A percentile compares a stretch with the other conserved stretches of the same genome.
Conservation (phyloP, 2,888 invertebrate genomes). For the Brachynemurus nebulosus region DNA sequence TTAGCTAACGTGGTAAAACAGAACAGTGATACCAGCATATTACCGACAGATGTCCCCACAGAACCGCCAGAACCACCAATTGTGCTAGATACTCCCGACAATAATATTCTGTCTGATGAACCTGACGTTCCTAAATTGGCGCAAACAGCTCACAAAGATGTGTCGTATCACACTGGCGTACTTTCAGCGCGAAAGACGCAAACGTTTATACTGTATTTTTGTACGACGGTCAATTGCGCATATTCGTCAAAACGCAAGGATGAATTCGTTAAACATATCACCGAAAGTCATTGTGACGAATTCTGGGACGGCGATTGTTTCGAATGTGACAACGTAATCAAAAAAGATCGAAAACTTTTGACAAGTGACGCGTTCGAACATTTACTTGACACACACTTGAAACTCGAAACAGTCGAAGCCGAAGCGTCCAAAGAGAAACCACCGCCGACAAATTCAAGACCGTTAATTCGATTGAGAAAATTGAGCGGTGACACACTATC, state of each 20-base stretch:
- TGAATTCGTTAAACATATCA: conserved; percentile 27
- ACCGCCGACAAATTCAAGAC: conserved; percentile 10
- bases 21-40: not conserved
- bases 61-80: too few relatives aligned
- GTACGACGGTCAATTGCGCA: conserved; percentile 24
- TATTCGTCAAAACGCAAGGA: conserved; percentile 26
- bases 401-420: conserved; percentile 17
- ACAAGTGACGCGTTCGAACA: conserved; percentile 30
- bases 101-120: too few relatives aligned
- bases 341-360: conserved; percentile 31
- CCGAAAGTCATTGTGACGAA: conserved; percentile 27
- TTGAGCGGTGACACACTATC: conserved; percentile 35
- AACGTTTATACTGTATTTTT: conserved; percentile 15
- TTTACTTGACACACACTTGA: conserved; percentile 32
- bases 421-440: conserved; percentile 5
- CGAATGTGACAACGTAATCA: conserved; percentile 32
- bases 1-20: conserved; percentile 3
- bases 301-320: conserved; percentile 43
- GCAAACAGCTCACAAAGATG: too few relatives aligned
- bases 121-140: too few relatives aligned
- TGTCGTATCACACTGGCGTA: not conserved
- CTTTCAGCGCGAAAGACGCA: not conserved
- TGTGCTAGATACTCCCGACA: too few relatives aligned
- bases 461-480: conserved; percentile 28
- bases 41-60: too few relatives aligned